These are phyloP conservation scores for Acrocera orbiculus DNA, from an alignment of 2,888 invertebrate species.

Conservation along the genomic window DNA sequence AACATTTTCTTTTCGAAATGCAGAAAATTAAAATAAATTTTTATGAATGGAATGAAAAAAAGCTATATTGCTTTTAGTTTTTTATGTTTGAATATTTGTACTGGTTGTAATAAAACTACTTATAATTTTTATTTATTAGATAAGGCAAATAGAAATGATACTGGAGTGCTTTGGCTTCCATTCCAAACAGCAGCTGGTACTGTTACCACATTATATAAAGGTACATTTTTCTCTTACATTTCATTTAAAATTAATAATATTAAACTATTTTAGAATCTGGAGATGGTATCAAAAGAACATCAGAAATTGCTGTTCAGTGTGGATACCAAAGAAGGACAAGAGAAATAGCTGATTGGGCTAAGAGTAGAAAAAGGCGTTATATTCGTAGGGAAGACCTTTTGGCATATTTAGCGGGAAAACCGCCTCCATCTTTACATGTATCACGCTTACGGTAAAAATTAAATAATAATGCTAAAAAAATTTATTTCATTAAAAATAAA, in stretches of 20 bases:
- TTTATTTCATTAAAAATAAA: not conserved
- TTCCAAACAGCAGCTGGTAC: slow-evolving; percentile 66
- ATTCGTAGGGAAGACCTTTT: slow-evolving; percentile 59
- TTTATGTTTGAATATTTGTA: too few species aligned
- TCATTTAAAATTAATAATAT: not conserved
- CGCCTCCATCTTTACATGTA: slow-evolving; percentile 35
- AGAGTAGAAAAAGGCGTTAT: slow-evolving; percentile 47
- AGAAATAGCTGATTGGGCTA: slow-evolving; percentile 59
- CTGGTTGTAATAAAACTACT: too few species aligned
- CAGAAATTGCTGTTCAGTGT: slow-evolving; percentile 50
- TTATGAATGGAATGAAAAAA: too few species aligned
- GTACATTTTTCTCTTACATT: slow-evolving; percentile 24
- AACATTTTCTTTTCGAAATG: too few species aligned
- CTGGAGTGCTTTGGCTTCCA: slow-evolving; percentile 53
- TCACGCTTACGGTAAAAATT: slow-evolving; percentile 9
- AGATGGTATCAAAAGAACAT: slow-evolving; percentile 48
- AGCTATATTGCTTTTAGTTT: too few species aligned
- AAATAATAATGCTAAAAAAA: not conserved
- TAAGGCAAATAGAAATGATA: slow-evolving; percentile 37
- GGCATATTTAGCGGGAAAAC: slow-evolving; percentile 56
- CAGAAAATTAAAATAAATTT: too few species aligned
- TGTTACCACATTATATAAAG: slow-evolving; percentile 60
- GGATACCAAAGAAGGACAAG: slow-evolving; percentile 56
- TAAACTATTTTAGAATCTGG: slow-evolving; percentile 42
- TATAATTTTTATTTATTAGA: slow-evolving; percentile 33